Conservation (phyloP, 2,113 vertebrate genomes). For the Muntiacus reevesi region DNA sequence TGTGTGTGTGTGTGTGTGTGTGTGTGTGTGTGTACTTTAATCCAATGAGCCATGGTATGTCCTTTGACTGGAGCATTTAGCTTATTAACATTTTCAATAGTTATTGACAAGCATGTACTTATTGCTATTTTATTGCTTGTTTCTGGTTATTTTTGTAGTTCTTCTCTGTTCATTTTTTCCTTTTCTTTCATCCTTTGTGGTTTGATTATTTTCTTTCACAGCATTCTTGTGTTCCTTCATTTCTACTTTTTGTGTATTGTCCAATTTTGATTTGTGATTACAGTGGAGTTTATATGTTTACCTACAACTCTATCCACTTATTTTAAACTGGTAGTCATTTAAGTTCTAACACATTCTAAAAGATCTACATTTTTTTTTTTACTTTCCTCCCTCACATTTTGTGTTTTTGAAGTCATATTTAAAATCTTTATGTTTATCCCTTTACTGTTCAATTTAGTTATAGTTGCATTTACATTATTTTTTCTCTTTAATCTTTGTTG, state of each 20-base stretch:
- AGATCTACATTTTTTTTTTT: neutral
- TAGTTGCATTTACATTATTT: neutral
- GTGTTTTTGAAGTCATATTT: neutral
- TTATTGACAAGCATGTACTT: neutral
- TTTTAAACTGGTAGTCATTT: neutral
- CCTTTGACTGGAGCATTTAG: neutral
- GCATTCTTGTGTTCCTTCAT: neutral
- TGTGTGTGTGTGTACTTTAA: neutral
- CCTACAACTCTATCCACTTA: neutral
- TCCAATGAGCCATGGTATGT: neutral
- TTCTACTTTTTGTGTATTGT: neutral
- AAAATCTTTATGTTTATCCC: neutral
- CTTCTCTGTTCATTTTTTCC: neutral
- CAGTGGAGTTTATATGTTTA: neutral
- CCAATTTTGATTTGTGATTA: neutral
- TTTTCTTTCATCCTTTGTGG: neutral
- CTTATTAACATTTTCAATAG: neutral
- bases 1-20: neutral
- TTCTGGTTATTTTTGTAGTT: neutral
- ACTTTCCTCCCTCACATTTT: neutral
- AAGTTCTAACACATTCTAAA: neutral
- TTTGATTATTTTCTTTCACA: neutral
- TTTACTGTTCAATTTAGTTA: neutral
- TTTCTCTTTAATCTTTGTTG: neutral
- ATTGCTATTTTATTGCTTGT: neutral